Evolutionary conservation across 2,113 vertebrate genomes (phyloP).

Genomic region (Pseudolaguvia tuberculata): DNA sequence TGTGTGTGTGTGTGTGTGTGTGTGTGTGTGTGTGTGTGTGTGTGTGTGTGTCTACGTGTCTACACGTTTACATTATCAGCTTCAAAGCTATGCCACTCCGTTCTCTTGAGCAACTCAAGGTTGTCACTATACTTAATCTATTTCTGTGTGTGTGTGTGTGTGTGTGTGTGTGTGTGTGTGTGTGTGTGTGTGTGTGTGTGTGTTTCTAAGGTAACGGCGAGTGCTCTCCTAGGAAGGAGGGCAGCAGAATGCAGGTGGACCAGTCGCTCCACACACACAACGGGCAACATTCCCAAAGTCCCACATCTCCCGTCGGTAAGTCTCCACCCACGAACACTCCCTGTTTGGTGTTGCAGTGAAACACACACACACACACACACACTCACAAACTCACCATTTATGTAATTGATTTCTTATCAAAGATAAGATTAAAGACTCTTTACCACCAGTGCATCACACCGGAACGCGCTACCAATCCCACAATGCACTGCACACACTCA

Average conservation of each 20-base stretch:
- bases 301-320: constrained; percentile 90
- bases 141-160: constrained; percentile 2
- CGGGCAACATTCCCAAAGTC: constrained; percentile 78
- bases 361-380: constrained; percentile 36
- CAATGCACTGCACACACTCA: neutral
- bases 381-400: neutral
- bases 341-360: neutral
- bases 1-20: neutral
- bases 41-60: neutral
- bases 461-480: neutral
- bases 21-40: neutral
- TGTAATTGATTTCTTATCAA: neutral
- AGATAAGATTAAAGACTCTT: neutral
- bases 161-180: neutral
- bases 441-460: too few relatives aligned
- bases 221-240: constrained; percentile 89
- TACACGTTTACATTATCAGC: neutral
- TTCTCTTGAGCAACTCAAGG: constrained; percentile 9
- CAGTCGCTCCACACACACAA: constrained; percentile 87
- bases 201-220: constrained; percentile 90
- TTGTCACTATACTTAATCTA: neutral
- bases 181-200: constrained; percentile 53
- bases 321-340: constrained; percentile 44
- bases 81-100: neutral
- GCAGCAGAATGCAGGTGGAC: constrained; percentile 83